Evolutionary conservation across 1,140 invertebrate species (phyloP).

Genomic region (Cotesia typhae): DNA sequence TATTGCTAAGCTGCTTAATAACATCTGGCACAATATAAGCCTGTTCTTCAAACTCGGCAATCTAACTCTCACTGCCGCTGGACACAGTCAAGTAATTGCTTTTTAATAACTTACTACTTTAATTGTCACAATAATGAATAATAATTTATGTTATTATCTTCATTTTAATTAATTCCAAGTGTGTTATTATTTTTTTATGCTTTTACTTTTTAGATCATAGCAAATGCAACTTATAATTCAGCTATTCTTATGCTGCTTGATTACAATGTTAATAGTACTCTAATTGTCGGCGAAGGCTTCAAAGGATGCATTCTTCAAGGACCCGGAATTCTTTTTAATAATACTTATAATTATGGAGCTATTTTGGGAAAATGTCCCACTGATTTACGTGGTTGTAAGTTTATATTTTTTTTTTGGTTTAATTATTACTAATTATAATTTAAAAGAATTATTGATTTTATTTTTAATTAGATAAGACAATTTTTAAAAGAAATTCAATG

Average conservation of each 20-base stretch:
- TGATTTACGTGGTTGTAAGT: conserved; percentile 74
- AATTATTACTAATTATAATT: background rate
- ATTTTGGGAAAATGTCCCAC: conserved; percentile 79
- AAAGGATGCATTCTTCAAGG: conserved; percentile 85
- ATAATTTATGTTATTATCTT: conserved; percentile 10
- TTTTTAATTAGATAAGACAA: no score
- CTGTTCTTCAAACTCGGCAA: conserved; percentile 73
- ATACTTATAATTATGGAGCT: conserved; percentile 72
- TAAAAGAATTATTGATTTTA: no score
- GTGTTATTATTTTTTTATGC: conserved; percentile 21
- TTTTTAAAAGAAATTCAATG: no score
- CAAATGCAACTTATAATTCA: conserved; percentile 81
- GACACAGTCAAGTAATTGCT: conserved; percentile 63
- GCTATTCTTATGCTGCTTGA: conserved; percentile 76
- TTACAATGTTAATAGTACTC: conserved; percentile 68
- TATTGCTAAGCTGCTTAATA: conserved; percentile 76
- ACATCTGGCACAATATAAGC: conserved; percentile 83
- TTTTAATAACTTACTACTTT: background rate
- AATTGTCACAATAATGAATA: no score
- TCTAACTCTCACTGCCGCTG: conserved; percentile 70
- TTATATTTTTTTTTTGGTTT: conserved; percentile 5
- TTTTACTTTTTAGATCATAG: conserved; percentile 69
- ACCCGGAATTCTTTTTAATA: conserved; percentile 80
- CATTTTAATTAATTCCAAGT: conserved; percentile 26
- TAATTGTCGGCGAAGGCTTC: conserved; percentile 82